These are phyloP conservation scores for Halichondria panicea DNA, from an alignment of 37 sponge, comb jelly and placozoan genomes.

Conservation along the genomic window DNA sequence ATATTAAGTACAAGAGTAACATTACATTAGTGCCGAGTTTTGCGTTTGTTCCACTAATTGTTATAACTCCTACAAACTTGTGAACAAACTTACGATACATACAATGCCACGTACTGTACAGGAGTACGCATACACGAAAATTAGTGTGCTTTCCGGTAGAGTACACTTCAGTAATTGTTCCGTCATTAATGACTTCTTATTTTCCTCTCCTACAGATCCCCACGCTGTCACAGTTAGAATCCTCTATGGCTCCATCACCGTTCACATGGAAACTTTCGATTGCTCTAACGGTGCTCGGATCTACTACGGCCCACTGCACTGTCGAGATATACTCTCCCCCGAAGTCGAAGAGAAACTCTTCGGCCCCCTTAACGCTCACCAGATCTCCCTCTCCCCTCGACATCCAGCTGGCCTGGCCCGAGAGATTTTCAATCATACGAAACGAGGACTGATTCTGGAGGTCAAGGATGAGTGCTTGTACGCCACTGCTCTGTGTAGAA, in stretches of 20 bases:
- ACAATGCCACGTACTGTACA: no score
- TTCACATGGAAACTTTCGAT: slow-evolving; percentile 64
- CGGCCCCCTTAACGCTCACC: slow-evolving; percentile 55
- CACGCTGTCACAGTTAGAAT: slow-evolving; percentile 44
- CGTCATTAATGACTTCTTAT: no score
- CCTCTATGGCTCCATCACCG: slow-evolving; percentile 60
- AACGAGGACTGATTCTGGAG: slow-evolving; percentile 50
- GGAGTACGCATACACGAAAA: no score
- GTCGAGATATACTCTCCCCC: slow-evolving; percentile 31
- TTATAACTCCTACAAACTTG: no score
- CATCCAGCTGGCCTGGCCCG: slow-evolving; percentile 46
- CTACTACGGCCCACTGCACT: slow-evolving; percentile 63
- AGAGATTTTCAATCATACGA: slow-evolving; percentile 33
- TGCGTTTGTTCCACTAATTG: no score
- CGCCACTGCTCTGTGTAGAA: slow-evolving; percentile 44
- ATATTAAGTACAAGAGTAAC: no score
- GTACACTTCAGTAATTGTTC: no score
- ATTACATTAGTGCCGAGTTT: no score
- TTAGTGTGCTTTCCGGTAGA: no score
- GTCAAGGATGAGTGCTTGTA: slow-evolving; percentile 35
- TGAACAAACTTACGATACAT: no score
- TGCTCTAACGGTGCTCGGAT: slow-evolving; percentile 53
- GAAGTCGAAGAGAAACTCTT: slow-evolving; percentile 52
- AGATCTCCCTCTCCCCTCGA: slow-evolving; percentile 51
- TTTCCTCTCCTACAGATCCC: slow-evolving; percentile 9